Percentiles rank a stretch among this genome's conserved stretches.
phyloP scores from a whole-genome alignment of 2,888 invertebrate species.

The Hypselothyrea guttata region DNA sequence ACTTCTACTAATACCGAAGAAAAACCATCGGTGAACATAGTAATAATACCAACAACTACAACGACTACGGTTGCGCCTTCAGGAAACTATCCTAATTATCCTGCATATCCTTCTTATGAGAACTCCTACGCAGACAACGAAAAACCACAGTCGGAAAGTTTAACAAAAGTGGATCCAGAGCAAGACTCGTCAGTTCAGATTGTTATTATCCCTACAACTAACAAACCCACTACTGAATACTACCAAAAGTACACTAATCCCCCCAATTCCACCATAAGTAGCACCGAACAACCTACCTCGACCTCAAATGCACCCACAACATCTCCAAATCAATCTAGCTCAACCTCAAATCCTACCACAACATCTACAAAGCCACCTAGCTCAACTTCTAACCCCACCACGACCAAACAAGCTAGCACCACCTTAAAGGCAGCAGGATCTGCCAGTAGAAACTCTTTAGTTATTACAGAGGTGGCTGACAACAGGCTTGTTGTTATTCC shows the following conservation, averaged over 20 bases:
- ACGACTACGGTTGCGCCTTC: constrained; percentile 14
- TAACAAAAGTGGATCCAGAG: constrained; percentile 3
- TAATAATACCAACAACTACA: constrained; percentile 18
- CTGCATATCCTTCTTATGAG: constrained; percentile 11
- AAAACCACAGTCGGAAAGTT: constrained; percentile 4
- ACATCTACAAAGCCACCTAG: not conserved
- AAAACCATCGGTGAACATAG: constrained; percentile 8
- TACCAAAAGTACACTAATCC: constrained; percentile 15
- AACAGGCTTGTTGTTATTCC: not conserved
- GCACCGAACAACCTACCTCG: not conserved
- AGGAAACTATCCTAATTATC: constrained; percentile 3
- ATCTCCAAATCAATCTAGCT: not conserved
- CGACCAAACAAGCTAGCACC: too few relatives aligned
- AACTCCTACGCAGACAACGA: not conserved
- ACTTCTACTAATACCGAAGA: not conserved
- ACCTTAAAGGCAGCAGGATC: not conserved
- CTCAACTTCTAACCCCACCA: not conserved
- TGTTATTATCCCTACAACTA: constrained; percentile 23
- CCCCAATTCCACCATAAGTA: not conserved
- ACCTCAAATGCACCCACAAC: too few relatives aligned
- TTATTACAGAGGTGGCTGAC: not conserved
- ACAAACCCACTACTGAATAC: constrained; percentile 15
- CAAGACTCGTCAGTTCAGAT: constrained; percentile 17
- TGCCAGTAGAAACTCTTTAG: not conserved
- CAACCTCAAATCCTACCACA: not conserved